Evolutionary conservation across 2,888 invertebrate species (phyloP).

Genomic region (Patella depressa): DNA sequence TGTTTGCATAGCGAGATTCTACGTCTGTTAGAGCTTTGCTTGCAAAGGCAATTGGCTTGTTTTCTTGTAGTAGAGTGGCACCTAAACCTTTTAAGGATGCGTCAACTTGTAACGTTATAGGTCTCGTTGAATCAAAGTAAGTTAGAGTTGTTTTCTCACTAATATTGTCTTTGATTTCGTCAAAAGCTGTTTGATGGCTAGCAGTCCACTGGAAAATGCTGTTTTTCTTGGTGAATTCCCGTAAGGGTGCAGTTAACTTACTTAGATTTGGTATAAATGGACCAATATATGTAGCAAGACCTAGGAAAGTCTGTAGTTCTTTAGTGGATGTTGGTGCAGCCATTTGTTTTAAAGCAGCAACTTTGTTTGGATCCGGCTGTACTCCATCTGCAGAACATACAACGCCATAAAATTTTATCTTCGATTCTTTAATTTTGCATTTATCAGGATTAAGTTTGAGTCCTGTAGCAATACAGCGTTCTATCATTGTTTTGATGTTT

Average conservation of each 20-base stretch:
- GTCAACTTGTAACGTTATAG: no score
- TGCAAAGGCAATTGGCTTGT: not conserved
- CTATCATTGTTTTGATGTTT: conserved; percentile 17
- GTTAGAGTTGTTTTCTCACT: no score
- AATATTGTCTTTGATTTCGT: no score
- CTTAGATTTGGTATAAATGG: no score
- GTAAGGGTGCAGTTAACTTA: no score
- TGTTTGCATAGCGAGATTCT: not conserved
- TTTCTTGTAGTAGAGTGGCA: not conserved
- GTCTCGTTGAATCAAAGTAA: not conserved
- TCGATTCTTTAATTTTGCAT: not conserved
- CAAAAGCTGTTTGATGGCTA: no score
- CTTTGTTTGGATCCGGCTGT: conserved; percentile 11
- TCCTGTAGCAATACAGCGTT: conserved; percentile 1
- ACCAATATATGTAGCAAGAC: no score
- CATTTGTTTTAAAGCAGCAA: not conserved
- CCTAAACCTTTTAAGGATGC: not conserved
- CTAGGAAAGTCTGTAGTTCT: no score
- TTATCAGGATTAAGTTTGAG: conserved; percentile 21
- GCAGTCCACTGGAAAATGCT: no score
- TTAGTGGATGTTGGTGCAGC: not conserved
- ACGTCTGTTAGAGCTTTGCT: not conserved
- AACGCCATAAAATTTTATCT: conserved; percentile 18
- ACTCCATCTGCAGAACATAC: conserved; percentile 2
- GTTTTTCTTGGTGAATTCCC: no score